A percentile compares a stretch with the other conserved stretches of the same genome.
phyloP scores from a whole-genome alignment of 2,797 vertebrate genomes.

The Clarias fuscus region DNA sequence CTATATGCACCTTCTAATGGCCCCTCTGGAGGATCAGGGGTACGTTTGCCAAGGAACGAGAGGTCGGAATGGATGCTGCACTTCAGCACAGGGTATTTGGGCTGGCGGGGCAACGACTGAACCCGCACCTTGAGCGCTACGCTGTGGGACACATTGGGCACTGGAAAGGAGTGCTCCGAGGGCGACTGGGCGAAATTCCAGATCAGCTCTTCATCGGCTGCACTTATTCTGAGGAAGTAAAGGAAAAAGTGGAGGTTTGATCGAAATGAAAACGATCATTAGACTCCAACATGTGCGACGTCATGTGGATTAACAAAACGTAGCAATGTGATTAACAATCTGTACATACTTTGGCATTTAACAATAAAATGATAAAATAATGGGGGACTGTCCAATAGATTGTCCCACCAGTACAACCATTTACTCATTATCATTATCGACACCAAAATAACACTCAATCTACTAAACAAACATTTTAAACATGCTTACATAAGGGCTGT shows the following conservation, averaged over 20 bases:
- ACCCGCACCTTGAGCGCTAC: slow-evolving; percentile 95
- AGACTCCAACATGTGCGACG: not conserved
- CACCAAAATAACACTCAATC: not conserved
- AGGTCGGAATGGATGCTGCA: slow-evolving; percentile 88
- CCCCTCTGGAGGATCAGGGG: slow-evolving; percentile 64
- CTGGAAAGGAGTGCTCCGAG: slow-evolving; percentile 93
- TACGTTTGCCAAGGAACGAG: slow-evolving; percentile 66
- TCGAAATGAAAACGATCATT: not conserved
- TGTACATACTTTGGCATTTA: not conserved
- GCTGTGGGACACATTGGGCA: slow-evolving; percentile 94
- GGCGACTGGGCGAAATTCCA: slow-evolving; percentile 95
- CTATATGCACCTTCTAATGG: slow-evolving; percentile 57
- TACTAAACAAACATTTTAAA: not conserved
- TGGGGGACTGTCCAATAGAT: not conserved
- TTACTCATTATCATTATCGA: not conserved
- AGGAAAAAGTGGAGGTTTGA: not conserved
- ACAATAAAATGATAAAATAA: not conserved
- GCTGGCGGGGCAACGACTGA: slow-evolving; percentile 95
- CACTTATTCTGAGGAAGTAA: slow-evolving; percentile 85
- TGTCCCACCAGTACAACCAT: not conserved
- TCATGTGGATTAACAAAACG: not conserved
- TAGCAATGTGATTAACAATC: not conserved
- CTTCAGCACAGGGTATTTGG: slow-evolving; percentile 89
- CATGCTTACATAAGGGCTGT: not conserved
- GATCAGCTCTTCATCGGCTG: slow-evolving; percentile 90